Conservation (phyloP, 2,888 invertebrate genomes). For the Amitus sp. region DNA sequence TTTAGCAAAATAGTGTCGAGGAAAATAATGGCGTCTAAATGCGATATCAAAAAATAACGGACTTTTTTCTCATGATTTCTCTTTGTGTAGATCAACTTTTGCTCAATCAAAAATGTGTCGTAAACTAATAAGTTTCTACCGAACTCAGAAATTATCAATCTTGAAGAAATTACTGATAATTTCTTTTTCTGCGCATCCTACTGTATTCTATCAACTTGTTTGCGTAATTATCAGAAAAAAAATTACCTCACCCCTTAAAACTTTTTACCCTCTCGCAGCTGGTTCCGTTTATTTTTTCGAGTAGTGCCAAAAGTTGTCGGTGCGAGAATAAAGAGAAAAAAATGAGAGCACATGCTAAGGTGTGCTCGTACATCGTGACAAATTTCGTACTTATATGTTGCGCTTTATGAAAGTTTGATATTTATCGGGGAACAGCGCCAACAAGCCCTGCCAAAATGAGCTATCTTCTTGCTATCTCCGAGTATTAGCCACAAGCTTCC, state of each 20-base stretch:
- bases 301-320: conserved; percentile 5
- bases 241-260: background rate
- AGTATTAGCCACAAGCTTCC: conserved; percentile 56
- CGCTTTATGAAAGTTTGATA: conserved; percentile 41
- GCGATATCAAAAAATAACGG: too few relatives aligned
- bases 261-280: background rate
- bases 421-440: conserved; percentile 56
- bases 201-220: background rate
- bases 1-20: too few relatives aligned
- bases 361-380: conserved; percentile 29
- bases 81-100: too few relatives aligned
- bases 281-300: background rate
- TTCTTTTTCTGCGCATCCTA: too few relatives aligned
- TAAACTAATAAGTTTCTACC: too few relatives aligned
- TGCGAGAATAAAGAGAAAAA: conserved; percentile 13
- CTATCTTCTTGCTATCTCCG: conserved; percentile 57
- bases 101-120: too few relatives aligned
- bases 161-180: too few relatives aligned
- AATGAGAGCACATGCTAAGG: conserved; percentile 15
- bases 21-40: too few relatives aligned
- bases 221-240: background rate
- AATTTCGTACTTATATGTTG: conserved; percentile 28
- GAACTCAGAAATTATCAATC: too few relatives aligned
- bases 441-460: conserved; percentile 59
- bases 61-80: too few relatives aligned